Conservation (phyloP, 2,113 vertebrate species). For the Lagopus leucura region DNA sequence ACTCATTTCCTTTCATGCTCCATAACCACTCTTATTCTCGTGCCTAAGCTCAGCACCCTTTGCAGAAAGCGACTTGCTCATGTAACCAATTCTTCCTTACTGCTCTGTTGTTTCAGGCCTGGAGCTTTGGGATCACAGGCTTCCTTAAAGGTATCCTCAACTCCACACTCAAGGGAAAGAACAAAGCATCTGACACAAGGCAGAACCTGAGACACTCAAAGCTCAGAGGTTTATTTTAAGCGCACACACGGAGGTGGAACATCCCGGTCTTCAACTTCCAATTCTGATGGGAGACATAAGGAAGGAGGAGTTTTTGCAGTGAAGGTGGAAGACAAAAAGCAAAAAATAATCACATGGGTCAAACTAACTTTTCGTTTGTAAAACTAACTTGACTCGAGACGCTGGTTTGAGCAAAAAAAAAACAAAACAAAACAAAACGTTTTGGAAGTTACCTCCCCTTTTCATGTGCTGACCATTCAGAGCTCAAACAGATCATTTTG, state of each 20-base stretch:
- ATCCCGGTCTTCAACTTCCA: conserved; percentile 4
- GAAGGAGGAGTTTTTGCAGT: background rate
- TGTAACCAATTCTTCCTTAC: background rate
- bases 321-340: background rate
- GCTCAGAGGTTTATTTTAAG: conserved; percentile 26
- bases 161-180: conserved; percentile 16
- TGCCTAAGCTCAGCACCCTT: background rate
- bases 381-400: background rate
- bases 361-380: background rate
- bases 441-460: background rate
- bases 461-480: background rate
- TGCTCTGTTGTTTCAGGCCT: background rate
- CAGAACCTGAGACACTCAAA: background rate
- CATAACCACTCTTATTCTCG: background rate
- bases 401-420: background rate
- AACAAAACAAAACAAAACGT: background rate
- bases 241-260: background rate
- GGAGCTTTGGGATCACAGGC: background rate
- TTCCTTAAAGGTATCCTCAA: conserved; percentile 27
- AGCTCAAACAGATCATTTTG: conserved; percentile 11
- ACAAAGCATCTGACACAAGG: background rate
- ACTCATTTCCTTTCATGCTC: background rate
- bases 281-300: background rate
- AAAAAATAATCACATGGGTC: background rate
- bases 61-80: background rate